Conservation (phyloP, 2,888 invertebrate species). For the Conchocele bisecta region DNA sequence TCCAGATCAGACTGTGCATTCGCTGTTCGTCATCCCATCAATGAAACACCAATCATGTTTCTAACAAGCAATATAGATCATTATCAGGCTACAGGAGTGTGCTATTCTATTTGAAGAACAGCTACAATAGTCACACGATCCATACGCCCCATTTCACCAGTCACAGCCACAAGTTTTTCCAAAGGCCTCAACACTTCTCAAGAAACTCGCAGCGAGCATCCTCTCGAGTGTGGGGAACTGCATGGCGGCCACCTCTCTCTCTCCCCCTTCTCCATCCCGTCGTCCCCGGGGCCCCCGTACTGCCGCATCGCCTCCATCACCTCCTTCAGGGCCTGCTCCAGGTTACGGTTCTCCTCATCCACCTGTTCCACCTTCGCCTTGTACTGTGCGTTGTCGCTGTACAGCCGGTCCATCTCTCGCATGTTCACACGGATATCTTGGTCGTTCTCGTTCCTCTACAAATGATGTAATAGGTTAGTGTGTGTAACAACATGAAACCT, state of each 20-base stretch:
- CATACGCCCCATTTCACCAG: too few species aligned
- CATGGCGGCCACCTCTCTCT: slow-evolving; percentile 54
- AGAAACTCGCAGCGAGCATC: slow-evolving; percentile 80
- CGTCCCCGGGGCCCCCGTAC: slow-evolving; percentile 41
- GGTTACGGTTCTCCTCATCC: slow-evolving; percentile 75
- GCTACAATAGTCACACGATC: too few species aligned
- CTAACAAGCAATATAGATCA: too few species aligned
- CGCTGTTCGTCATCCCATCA: too few species aligned
- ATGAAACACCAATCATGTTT: too few species aligned
- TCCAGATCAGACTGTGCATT: too few species aligned
- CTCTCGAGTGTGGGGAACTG: slow-evolving; percentile 81
- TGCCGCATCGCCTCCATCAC: slow-evolving; percentile 71
- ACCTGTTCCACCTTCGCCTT: slow-evolving; percentile 73
- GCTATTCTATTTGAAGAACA: too few species aligned
- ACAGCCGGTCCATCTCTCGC: slow-evolving; percentile 74
- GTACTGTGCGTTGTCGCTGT: slow-evolving; percentile 76
- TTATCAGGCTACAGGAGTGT: too few species aligned
- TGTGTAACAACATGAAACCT: too few species aligned
- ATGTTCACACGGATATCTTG: slow-evolving; percentile 76
- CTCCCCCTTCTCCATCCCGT: slow-evolving; percentile 48
- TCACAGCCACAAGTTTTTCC: not conserved
- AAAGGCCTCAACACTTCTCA: not conserved
- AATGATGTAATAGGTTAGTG: too few species aligned
- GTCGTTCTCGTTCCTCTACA: slow-evolving; percentile 75
- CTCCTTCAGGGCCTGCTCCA: slow-evolving; percentile 80